Conservation (phyloP, 2,113 vertebrate species). For the Patagioenas fasciata region DNA sequence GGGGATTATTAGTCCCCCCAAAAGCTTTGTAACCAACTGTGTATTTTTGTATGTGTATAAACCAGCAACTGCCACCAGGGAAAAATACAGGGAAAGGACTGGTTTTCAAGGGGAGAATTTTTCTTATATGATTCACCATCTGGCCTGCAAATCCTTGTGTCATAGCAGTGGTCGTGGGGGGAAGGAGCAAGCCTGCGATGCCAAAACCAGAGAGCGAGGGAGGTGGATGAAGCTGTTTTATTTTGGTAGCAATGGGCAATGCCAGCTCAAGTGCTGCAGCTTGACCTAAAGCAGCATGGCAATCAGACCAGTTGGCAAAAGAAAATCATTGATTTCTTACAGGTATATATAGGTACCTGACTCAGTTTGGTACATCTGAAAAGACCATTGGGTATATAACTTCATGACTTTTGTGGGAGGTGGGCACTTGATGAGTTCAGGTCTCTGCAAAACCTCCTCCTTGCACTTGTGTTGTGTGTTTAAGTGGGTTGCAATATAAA, state of each 20-base stretch:
- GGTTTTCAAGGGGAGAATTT: not conserved
- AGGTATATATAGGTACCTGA: not conserved
- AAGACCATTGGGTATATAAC: accelerated
- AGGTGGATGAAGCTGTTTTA: not conserved
- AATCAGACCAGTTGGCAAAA: not conserved
- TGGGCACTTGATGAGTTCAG: not conserved
- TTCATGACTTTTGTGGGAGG: not conserved
- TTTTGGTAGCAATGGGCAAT: not conserved
- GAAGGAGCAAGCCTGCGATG: not conserved
- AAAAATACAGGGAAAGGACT: constrained; percentile 19
- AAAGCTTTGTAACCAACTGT: not conserved
- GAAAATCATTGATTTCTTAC: not conserved
- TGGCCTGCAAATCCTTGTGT: constrained; percentile 15
- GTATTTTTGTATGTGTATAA: not conserved
- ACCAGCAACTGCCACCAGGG: not conserved
- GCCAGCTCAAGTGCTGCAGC: not conserved
- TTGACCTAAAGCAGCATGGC: not conserved
- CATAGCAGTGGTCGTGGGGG: not conserved
- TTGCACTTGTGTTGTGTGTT: not conserved
- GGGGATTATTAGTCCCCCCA: not conserved
- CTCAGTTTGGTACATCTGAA: not conserved
- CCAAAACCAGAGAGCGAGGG: not conserved
- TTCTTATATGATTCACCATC: not conserved
- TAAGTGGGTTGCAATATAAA: not conserved
- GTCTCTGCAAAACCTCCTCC: not conserved